Percentiles rank a stretch among this genome's conserved stretches.
phyloP scores from a whole-genome alignment of 1,140 invertebrate species.

The Probaryconus sp. region DNA sequence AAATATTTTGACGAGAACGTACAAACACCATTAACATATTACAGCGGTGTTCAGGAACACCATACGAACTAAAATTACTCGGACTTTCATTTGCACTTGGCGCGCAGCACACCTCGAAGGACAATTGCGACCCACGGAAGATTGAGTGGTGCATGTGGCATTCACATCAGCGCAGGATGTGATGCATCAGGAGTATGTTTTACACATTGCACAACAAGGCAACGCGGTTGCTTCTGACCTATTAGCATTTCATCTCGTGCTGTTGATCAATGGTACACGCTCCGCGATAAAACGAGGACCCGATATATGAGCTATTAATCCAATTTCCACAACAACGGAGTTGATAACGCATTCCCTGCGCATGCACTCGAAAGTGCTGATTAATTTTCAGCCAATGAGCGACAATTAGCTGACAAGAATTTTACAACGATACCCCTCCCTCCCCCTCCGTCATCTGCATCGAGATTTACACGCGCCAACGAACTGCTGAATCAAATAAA shows the following conservation, averaged over 20 bases:
- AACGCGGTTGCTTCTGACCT: slow-evolving; percentile 47
- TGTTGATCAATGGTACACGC: slow-evolving; percentile 52
- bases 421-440: slow-evolving; percentile 9
- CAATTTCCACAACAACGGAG: slow-evolving; percentile 49
- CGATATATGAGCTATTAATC: slow-evolving; percentile 55
- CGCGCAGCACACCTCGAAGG: slow-evolving; percentile 18
- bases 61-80: slow-evolving; percentile 33
- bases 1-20: slow-evolving; percentile 29
- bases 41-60: not conserved
- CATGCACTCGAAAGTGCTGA: slow-evolving; percentile 47
- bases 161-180: slow-evolving; percentile 17
- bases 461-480: no score
- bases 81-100: slow-evolving; percentile 22
- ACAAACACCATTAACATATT: slow-evolving; percentile 26
- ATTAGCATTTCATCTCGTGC: slow-evolving; percentile 52
- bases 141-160: slow-evolving; percentile 38
- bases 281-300: slow-evolving; percentile 49
- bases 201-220: slow-evolving; percentile 43
- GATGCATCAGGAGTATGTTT: slow-evolving; percentile 41
- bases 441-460: no score
- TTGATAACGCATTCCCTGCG: slow-evolving; percentile 45
- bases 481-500: no score
- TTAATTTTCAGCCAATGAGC: slow-evolving; percentile 51
- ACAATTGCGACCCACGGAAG: slow-evolving; percentile 39
- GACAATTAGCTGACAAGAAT: slow-evolving; percentile 45